These are phyloP conservation scores for Abramis brama DNA, from an alignment of 2,113 vertebrate species.

Conservation along the genomic window DNA sequence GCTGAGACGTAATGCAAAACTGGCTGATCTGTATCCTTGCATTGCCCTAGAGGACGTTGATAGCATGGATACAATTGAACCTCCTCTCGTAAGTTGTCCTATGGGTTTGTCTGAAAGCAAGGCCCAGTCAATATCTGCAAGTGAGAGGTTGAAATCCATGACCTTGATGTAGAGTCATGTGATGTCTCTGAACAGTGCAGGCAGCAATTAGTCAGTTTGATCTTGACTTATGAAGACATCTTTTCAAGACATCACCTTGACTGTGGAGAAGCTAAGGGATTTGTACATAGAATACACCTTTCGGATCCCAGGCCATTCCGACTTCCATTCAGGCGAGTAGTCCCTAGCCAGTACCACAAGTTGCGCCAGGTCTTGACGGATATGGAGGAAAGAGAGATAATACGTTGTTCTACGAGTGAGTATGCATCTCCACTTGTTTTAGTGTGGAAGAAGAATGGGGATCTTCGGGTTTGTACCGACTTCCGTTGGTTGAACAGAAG, in stretches of 20 bases:
- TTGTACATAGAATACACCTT: conserved; percentile 18
- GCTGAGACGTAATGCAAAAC: too few species aligned
- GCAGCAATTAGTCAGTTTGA: too few species aligned
- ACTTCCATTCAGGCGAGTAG: conserved; percentile 13
- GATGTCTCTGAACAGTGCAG: too few species aligned
- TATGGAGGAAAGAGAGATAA: conserved; percentile 1
- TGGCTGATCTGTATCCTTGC: too few species aligned
- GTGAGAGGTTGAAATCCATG: too few species aligned
- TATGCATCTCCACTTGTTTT: background rate
- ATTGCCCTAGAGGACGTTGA: too few species aligned
- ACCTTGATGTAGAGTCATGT: too few species aligned
- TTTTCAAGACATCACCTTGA: background rate
- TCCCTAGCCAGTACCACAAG: background rate
- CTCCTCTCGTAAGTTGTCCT: too few species aligned
- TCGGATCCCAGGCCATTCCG: conserved; percentile 17
- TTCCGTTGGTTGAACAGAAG: background rate
- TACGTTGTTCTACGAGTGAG: background rate
- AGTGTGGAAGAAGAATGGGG: background rate
- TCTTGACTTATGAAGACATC: too few species aligned
- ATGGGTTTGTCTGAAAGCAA: too few species aligned
- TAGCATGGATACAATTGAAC: too few species aligned
- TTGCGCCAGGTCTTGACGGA: background rate
- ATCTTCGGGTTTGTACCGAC: background rate
- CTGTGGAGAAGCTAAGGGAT: background rate
- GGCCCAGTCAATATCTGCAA: too few species aligned